Evolutionary conservation across 2,113 vertebrate species (phyloP).

Genomic region (Tympanuchus pallidicinctus): DNA sequence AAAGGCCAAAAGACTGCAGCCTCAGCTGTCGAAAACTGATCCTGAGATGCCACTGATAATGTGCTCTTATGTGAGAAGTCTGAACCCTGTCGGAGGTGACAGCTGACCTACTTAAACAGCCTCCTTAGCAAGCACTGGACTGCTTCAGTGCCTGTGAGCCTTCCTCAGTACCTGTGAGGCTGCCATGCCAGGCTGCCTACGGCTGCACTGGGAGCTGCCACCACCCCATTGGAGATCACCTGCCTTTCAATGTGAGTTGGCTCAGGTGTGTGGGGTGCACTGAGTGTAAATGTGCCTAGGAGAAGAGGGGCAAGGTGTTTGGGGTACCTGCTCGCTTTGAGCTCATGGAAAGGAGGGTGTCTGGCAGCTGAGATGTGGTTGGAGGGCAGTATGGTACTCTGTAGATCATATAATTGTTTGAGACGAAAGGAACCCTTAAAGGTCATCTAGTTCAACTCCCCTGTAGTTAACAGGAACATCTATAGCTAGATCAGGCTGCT

Average conservation of each 20-base stretch:
- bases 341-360: neutral
- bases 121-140: neutral
- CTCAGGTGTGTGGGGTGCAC: neutral
- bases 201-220: neutral
- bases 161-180: neutral
- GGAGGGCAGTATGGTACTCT: neutral
- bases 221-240: conserved; percentile 18
- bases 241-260: conserved; percentile 25
- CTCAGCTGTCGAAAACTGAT: conserved; percentile 77
- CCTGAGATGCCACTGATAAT: conserved; percentile 9
- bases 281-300: neutral
- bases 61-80: conserved; percentile 39
- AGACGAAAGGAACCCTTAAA: too few species aligned
- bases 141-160: neutral
- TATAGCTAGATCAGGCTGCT: too few species aligned
- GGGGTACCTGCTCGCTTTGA: neutral
- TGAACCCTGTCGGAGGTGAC: conserved; percentile 56
- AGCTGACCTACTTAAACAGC: conserved; percentile 73
- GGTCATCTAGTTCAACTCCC: too few species aligned
- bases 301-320: neutral
- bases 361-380: neutral
- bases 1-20: conserved; percentile 57
- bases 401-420: neutral
- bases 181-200: neutral
- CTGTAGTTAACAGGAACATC: too few species aligned